These are phyloP conservation scores for Julus scandinavius DNA, from an alignment of 2,888 invertebrate genomes.

Conservation along the genomic window DNA sequence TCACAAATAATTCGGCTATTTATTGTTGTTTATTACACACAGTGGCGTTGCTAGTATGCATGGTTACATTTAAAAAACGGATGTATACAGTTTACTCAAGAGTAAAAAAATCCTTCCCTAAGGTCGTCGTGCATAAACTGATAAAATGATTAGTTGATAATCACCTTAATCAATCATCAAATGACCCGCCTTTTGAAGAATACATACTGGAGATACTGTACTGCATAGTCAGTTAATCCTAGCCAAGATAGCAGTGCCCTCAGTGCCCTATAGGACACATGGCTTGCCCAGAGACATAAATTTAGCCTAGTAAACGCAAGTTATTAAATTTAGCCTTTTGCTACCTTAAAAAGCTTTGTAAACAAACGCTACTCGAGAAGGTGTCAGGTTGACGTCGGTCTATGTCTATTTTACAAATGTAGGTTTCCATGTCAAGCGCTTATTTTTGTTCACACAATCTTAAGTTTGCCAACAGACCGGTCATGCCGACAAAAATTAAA, in stretches of 20 bases:
- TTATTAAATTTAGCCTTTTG: constrained; percentile 44
- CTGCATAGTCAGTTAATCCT: background rate
- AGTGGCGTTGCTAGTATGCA: no score
- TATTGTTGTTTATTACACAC: no score
- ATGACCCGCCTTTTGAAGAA: background rate
- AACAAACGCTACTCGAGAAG: background rate
- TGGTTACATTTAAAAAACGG: background rate
- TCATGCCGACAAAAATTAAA: background rate
- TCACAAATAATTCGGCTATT: no score
- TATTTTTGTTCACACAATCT: background rate
- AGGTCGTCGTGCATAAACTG: background rate
- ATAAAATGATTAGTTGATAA: background rate
- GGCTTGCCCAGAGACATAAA: background rate
- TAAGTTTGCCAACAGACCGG: constrained; percentile 10
- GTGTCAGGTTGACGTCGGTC: background rate
- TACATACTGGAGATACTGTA: background rate
- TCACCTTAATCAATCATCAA: constrained; percentile 3
- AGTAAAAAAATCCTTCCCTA: background rate
- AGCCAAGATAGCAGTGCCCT: background rate
- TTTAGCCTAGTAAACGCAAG: constrained; percentile 22
- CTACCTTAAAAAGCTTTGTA: background rate
- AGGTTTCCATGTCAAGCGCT: constrained; percentile 41
- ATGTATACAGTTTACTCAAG: no score
- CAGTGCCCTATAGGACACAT: background rate
- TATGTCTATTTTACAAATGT: constrained; percentile 6